Evolutionary conservation across 2,888 invertebrate species (phyloP).

Genomic region (Tachina grossa): DNA sequence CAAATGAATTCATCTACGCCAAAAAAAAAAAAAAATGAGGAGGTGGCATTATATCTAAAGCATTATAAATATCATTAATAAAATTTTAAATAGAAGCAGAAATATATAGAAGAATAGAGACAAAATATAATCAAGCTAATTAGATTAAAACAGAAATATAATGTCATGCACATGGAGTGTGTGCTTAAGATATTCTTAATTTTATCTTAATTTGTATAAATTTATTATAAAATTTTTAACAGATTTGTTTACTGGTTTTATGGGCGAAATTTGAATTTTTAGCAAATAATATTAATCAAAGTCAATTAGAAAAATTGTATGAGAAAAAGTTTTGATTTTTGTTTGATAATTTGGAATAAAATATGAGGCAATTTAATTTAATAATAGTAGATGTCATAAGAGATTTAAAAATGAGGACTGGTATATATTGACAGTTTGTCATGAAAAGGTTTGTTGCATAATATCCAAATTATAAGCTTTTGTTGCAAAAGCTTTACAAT

Average conservation of each 20-base stretch:
- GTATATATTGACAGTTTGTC: no score
- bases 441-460: no score
- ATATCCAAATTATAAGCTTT: no score
- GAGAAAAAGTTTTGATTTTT: not conserved
- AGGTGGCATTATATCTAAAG: slow-evolving; percentile 51
- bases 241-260: not conserved
- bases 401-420: no score
- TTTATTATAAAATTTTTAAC: not conserved
- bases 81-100: slow-evolving; percentile 43
- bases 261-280: not conserved
- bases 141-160: not conserved
- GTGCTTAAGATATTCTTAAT: not conserved
- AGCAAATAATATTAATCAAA: slow-evolving; percentile 4
- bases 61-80: slow-evolving; percentile 53
- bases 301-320: not conserved
- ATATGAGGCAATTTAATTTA: not conserved
- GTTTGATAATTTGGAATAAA: not conserved
- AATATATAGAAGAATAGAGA: slow-evolving; percentile 9
- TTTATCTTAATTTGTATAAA: not conserved
- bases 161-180: no score
- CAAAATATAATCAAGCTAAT: slow-evolving; percentile 48
- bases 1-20: slow-evolving; percentile 5
- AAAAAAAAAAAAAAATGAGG: not conserved
- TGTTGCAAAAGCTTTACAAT: no score
- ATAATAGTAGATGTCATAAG: no score